Base-by-base conservation (phyloP, 92 coral and sea anemone species). In the Hydrozoanthus gracilis region DNA sequence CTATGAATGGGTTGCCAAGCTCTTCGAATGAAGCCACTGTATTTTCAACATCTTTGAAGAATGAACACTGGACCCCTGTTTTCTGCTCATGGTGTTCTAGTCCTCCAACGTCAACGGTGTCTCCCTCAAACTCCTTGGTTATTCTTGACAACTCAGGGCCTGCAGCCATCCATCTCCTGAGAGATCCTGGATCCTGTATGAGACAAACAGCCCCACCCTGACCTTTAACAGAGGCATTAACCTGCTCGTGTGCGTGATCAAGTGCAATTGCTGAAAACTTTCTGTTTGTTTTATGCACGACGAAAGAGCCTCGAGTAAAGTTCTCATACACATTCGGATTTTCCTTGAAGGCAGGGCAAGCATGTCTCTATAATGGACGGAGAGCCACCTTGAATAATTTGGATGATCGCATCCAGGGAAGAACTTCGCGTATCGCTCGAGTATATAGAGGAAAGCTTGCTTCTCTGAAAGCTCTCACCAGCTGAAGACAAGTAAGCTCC, bases 151-250 rank as follows among this genome's bases (percentile, higher is more conserved):
- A n/a, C n/a, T n/a, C n/a, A n/a, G n/a, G n/a, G n/a, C n/a, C n/a
- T n/a, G 91, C 92, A 12, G 83, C 79, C 93, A 92, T 92, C 95
- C 95, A 92, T 89, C 91, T 87, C 78, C 91, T 83, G 7, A 92
- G 82, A n/a, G 94, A 90, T 52, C 88, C 82, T 5, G 95, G 95
- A 80, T 87, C 90, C 54, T 89, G 91, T 4, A 93, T 92, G 70
- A 92, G 78, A 20, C 93, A 91, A 50, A 87, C 93, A 68, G 93
- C 93, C 70, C 95, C 93, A 17, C 90, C 92, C 69, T 90, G 82
- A 4, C 93, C 92, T 82, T 93, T 93, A 11, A 93, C 95, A 18
- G 73, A 52, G 55, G 92, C 88, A 82, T 88, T 93, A 5, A 80
- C 89, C 72, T 93, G 93, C 85, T 93, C 91, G 60, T 93, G 93